Conservation (phyloP, 2,888 invertebrate genomes). For the Rhogogaster chlorosoma region DNA sequence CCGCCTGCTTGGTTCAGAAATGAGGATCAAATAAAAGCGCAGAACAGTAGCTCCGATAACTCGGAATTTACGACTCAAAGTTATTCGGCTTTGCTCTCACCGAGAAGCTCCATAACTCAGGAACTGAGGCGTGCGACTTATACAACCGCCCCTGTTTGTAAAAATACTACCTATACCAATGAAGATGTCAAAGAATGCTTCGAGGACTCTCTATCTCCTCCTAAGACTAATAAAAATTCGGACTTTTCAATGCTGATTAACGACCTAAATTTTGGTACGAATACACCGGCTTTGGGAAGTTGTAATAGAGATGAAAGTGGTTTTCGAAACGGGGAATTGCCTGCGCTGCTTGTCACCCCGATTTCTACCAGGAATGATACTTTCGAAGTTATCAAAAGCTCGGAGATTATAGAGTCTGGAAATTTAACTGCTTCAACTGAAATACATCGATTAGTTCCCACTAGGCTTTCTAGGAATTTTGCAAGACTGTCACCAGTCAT, state of each 20-base stretch:
- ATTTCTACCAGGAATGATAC: slow-evolving; percentile 41
- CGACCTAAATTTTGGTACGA: slow-evolving; percentile 65
- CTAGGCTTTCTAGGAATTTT: slow-evolving; percentile 45
- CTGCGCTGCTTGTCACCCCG: background rate
- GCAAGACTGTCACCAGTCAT: slow-evolving; percentile 46
- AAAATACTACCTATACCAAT: slow-evolving; percentile 39
- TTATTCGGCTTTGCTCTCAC: slow-evolving; percentile 51
- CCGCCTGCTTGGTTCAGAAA: slow-evolving; percentile 36
- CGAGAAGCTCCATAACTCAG: slow-evolving; percentile 44
- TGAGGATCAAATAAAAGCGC: background rate
- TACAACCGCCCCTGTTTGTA: slow-evolving; percentile 56
- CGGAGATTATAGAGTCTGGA: background rate
- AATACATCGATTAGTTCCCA: background rate
- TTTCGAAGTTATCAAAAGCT: slow-evolving; percentile 31
- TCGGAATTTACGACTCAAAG: slow-evolving; percentile 52
- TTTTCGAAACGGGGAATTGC: slow-evolving; percentile 19
- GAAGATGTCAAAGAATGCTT: slow-evolving; percentile 54
- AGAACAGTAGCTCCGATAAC: slow-evolving; percentile 57
- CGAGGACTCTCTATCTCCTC: slow-evolving; percentile 64
- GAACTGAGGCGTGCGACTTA: slow-evolving; percentile 68
- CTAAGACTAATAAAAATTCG: slow-evolving; percentile 50
- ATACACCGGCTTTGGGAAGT: slow-evolving; percentile 43
- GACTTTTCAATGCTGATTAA: slow-evolving; percentile 69
- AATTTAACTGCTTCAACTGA: background rate
- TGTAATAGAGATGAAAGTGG: slow-evolving; percentile 45